A percentile compares a stretch with the other conserved stretches of the same genome.
Evolutionary conservation across 2,113 vertebrate species (phyloP).

Genomic region (Chaetops frenatus): DNA sequence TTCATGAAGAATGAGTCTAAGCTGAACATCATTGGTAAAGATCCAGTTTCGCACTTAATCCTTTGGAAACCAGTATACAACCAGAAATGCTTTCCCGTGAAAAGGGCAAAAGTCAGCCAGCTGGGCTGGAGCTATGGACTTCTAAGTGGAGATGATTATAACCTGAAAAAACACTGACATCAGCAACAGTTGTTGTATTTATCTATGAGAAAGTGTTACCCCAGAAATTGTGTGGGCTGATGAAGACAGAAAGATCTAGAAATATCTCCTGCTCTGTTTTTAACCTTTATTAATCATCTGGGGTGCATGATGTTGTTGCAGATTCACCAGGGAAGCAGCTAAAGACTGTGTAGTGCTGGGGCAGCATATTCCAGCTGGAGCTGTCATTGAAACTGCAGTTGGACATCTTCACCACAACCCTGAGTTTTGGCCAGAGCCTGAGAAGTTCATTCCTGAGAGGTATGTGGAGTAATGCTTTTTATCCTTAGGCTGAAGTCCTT

Average conservation of each 20-base stretch:
- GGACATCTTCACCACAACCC: conserved; percentile 86
- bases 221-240: not conserved
- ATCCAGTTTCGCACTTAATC: not conserved
- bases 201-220: not conserved
- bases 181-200: not conserved
- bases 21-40: not conserved
- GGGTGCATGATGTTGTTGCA: conserved; percentile 21
- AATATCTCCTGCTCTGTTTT: not conserved
- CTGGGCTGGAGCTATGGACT: not conserved
- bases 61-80: not conserved
- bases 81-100: not conserved
- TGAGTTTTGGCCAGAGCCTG: conserved; percentile 82
- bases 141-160: not conserved
- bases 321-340: conserved; percentile 81
- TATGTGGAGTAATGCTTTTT: conserved; percentile 4
- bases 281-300: not conserved
- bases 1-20: not conserved
- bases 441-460: conserved; percentile 91
- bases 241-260: not conserved
- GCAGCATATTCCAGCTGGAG: conserved; percentile 79
- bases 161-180: not conserved
- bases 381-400: conserved; percentile 79
- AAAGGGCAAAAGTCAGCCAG: not conserved
- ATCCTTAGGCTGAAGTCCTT: not conserved
- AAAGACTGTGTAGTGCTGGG: conserved; percentile 81